phyloP scores from a whole-genome alignment of 2,888 invertebrate species.

The Camponotus fellah region DNA sequence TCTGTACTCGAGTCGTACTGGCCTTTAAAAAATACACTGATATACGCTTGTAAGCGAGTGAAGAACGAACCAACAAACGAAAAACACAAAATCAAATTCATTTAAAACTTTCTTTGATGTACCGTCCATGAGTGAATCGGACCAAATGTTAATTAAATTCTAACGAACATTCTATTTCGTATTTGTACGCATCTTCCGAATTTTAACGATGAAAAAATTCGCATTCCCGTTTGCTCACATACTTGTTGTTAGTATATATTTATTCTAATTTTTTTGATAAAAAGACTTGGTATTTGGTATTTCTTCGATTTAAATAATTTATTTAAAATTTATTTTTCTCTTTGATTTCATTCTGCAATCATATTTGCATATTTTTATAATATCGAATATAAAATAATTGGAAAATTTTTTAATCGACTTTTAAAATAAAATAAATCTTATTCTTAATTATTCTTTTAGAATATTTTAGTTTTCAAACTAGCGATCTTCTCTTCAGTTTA shows the following conservation, averaged over 20 bases:
- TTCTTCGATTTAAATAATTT: neutral
- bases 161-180: conserved; percentile 13
- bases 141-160: neutral
- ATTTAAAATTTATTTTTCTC: neutral
- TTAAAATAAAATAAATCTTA: neutral
- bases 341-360: neutral
- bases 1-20: neutral
- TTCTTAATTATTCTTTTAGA: neutral
- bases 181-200: neutral
- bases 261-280: neutral
- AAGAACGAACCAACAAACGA: conserved; percentile 18
- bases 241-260: neutral
- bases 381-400: neutral
- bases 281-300: neutral
- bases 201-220: conserved; percentile 1
- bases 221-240: neutral
- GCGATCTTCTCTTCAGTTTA: neutral
- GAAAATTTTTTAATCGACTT: neutral
- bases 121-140: neutral
- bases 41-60: neutral
- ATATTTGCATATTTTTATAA: neutral
- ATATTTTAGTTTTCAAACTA: neutral
- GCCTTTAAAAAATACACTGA: neutral
- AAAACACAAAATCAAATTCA: conserved; percentile 23
- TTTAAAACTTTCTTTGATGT: conserved; percentile 42